These are phyloP conservation scores for Salvelinus alpinus DNA, from an alignment of 2,113 vertebrate genomes.

Conservation along the genomic window DNA sequence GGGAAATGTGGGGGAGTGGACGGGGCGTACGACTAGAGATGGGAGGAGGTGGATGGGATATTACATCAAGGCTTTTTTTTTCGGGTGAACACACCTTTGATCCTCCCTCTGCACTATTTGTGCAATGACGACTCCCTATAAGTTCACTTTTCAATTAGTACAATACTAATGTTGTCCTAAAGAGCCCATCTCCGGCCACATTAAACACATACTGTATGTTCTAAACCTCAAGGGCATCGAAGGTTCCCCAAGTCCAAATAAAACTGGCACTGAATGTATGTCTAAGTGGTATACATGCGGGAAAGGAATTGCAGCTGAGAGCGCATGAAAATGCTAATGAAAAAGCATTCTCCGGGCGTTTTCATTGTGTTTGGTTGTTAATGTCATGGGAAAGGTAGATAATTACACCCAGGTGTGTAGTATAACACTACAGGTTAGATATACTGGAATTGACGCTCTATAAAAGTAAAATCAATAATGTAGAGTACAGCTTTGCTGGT, in stretches of 20 bases:
- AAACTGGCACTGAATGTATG: not conserved
- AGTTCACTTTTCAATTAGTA: slow-evolving; percentile 71
- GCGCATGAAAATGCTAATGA: not conserved
- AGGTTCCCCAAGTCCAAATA: slow-evolving; percentile 8
- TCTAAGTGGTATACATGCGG: not conserved
- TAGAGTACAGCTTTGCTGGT: not conserved
- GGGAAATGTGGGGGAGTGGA: slow-evolving; percentile 55
- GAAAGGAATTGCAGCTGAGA: not conserved
- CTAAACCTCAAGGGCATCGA: not conserved
- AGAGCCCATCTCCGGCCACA: slow-evolving; percentile 8
- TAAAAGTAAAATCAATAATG: not conserved
- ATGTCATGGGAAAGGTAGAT: not conserved
- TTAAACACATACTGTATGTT: slow-evolving; percentile 44
- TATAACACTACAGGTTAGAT: not conserved
- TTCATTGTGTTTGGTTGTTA: slow-evolving; percentile 1
- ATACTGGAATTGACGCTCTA: not conserved
- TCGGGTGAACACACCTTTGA: slow-evolving; percentile 65
- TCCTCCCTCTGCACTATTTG: slow-evolving; percentile 50
- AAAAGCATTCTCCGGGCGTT: not conserved
- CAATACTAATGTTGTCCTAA: slow-evolving; percentile 52
- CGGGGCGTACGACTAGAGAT: slow-evolving; percentile 47
- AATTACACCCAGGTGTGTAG: not conserved
- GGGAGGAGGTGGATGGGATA: slow-evolving; percentile 36
- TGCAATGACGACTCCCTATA: slow-evolving; percentile 42
- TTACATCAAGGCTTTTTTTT: slow-evolving; percentile 28